Evolutionary conservation across 2,113 vertebrate genomes (phyloP).

Genomic region (Telmatochromis sp.): DNA sequence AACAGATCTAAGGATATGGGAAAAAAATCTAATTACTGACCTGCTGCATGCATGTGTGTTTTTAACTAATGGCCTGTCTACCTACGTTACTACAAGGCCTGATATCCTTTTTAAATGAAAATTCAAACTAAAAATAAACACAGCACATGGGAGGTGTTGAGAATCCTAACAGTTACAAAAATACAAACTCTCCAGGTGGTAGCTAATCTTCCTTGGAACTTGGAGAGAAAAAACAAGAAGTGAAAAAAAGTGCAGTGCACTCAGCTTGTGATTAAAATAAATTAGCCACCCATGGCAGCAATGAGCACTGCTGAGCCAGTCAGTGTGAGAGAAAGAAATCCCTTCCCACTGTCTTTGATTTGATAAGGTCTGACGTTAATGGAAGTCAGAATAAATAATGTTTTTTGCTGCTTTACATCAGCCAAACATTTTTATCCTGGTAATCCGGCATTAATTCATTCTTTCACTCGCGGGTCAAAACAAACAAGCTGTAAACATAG

Average conservation of each 20-base stretch:
- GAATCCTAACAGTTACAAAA: background rate
- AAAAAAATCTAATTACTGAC: background rate
- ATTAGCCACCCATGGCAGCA: background rate
- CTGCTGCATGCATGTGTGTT: background rate
- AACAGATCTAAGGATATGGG: background rate
- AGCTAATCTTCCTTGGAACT: background rate
- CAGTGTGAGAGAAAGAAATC: background rate
- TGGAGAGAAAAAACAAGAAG: background rate
- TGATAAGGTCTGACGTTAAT: background rate
- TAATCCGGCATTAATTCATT: background rate
- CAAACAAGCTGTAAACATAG: background rate
- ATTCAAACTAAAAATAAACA: background rate
- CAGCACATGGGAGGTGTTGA: background rate
- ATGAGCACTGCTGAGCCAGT: background rate
- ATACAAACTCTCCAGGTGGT: background rate
- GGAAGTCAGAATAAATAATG: background rate
- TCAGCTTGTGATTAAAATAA: background rate
- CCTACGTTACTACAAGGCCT: fast-evolving
- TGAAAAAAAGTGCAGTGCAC: background rate
- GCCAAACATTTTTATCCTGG: background rate
- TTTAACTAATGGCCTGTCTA: background rate
- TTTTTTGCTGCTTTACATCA: background rate
- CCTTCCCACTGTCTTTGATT: background rate
- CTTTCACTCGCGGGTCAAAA: background rate
- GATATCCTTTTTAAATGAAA: background rate